Evolutionary conservation across 2,797 vertebrate species (phyloP).

Genomic region (Eurystomus glaucurus): DNA sequence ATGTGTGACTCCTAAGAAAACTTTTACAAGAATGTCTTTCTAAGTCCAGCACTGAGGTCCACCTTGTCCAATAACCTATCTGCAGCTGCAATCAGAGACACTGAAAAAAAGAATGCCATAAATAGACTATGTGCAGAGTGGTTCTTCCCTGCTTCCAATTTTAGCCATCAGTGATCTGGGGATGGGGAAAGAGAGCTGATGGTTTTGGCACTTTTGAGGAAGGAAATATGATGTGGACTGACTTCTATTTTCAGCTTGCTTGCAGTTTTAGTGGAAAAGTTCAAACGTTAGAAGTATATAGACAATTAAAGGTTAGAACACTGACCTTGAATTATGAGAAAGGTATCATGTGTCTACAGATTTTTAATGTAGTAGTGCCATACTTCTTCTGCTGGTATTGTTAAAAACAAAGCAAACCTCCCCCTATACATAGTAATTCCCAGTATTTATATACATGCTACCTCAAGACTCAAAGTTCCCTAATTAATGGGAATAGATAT

Average conservation of each 20-base stretch:
- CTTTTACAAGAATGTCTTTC: neutral
- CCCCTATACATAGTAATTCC: neutral
- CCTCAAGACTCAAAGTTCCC: neutral
- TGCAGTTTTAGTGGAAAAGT: neutral
- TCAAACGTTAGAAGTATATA: neutral
- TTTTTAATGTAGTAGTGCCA: neutral
- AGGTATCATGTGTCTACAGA: neutral
- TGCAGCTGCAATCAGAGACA: neutral
- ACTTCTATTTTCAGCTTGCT: neutral
- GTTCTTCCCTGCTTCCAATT: neutral
- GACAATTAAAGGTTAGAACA: neutral
- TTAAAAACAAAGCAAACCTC: neutral
- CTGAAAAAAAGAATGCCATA: neutral
- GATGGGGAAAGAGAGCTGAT: neutral
- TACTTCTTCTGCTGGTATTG: neutral
- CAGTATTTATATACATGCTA: neutral
- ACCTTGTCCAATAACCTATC: neutral
- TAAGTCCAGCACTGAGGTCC: neutral
- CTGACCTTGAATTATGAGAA: conserved; percentile 7
- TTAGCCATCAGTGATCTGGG: neutral
- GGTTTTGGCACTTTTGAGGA: neutral
- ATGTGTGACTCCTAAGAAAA: neutral
- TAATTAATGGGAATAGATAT: neutral
- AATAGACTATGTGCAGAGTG: neutral
- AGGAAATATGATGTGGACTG: neutral